Evolutionary conservation across 2,888 invertebrate species (phyloP).

Genomic region (Ephialtes manifestator): DNA sequence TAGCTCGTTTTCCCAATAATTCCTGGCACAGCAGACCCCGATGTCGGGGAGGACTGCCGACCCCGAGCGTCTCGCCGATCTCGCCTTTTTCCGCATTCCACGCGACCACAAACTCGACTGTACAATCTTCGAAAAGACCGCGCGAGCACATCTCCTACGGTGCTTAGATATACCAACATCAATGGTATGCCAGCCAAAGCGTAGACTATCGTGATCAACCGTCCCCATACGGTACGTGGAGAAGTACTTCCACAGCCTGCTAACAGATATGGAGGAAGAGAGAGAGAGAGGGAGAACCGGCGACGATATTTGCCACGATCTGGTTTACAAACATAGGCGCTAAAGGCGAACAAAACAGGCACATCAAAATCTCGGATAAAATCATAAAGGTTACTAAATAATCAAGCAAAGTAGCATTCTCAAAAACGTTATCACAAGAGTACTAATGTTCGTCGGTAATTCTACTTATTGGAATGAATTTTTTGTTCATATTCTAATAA

Average conservation of each 20-base stretch:
- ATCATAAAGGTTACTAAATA: background rate
- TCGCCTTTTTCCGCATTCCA: constrained; percentile 70
- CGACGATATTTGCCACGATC: constrained; percentile 9
- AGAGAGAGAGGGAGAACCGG: constrained; percentile 26
- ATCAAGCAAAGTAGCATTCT: background rate
- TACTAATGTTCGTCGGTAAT: background rate
- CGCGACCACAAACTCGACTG: constrained; percentile 87
- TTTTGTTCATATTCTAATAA: background rate
- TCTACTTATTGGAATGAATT: background rate
- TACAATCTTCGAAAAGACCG: constrained; percentile 91
- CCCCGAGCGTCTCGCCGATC: constrained; percentile 81
- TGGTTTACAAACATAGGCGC: background rate
- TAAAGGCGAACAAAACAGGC: background rate
- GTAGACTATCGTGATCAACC: constrained; percentile 93
- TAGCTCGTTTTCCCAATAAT: constrained; percentile 80
- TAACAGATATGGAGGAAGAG: constrained; percentile 9
- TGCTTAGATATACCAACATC: constrained; percentile 95
- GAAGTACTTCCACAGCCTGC: constrained; percentile 95
- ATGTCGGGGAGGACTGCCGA: constrained; percentile 75
- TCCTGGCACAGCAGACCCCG: constrained; percentile 79
- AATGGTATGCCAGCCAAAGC: constrained; percentile 95
- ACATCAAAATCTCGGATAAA: background rate
- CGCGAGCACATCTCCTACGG: constrained; percentile 95
- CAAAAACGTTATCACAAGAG: background rate
- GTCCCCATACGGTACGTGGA: constrained; percentile 93